Conservation (phyloP, 2,888 invertebrate genomes). For the Volucella inanis region DNA sequence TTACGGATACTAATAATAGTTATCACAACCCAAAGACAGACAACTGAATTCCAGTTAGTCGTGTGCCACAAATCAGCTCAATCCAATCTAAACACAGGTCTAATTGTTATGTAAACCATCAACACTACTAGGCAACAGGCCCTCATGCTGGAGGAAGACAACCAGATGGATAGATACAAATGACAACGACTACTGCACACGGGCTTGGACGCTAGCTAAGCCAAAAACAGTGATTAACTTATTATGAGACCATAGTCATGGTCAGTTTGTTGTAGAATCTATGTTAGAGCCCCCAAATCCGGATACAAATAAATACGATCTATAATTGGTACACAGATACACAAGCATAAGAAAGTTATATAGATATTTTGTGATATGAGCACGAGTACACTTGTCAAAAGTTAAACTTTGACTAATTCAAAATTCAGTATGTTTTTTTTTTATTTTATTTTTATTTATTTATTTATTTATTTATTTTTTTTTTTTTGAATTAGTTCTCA, state of each 20-base stretch:
- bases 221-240: slow-evolving; percentile 68
- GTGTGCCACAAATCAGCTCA: slow-evolving; percentile 70
- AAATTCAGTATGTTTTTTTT: background rate
- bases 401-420: slow-evolving; percentile 1
- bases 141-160: slow-evolving; percentile 9
- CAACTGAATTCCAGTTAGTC: slow-evolving; percentile 68
- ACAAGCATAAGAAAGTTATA: background rate
- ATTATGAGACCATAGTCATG: slow-evolving; percentile 63
- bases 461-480: slow-evolving; percentile 4
- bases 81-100: slow-evolving; percentile 21
- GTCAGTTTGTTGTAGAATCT: slow-evolving; percentile 56
- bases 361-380: slow-evolving; percentile 25
- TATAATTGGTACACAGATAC: slow-evolving; percentile 29
- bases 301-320: slow-evolving; percentile 49
- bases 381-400: background rate
- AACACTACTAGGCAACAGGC: too few species aligned
- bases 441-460: slow-evolving; percentile 7
- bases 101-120: slow-evolving; percentile 64
- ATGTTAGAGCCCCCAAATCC: slow-evolving; percentile 71
- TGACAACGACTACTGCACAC: too few species aligned
- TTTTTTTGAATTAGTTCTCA: slow-evolving; percentile 31
- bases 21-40: slow-evolving; percentile 47
- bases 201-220: slow-evolving; percentile 4
- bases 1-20: slow-evolving; percentile 51
- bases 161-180: background rate